A percentile compares a stretch with the other conserved stretches of the same genome.
These are phyloP conservation scores for Gandaritis pyraliata DNA, from an alignment of 2,888 invertebrate genomes.

Conservation along the genomic window DNA sequence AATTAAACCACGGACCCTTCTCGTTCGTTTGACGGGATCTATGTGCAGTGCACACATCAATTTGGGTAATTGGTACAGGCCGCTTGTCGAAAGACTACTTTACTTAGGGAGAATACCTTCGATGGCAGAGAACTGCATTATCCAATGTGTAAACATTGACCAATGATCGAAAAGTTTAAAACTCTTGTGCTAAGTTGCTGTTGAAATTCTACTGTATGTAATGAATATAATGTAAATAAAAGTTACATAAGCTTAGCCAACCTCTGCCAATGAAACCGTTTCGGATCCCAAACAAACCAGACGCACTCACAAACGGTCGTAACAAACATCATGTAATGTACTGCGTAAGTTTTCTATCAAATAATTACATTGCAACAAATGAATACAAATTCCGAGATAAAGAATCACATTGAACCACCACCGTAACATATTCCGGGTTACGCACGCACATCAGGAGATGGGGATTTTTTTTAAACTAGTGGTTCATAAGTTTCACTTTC, in stretches of 20 bases:
- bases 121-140: not conserved
- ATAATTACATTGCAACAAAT: slow-evolving; percentile 42
- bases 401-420: slow-evolving; percentile 47
- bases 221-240: slow-evolving; percentile 31
- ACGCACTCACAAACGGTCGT: slow-evolving; percentile 34
- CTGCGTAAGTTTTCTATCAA: slow-evolving; percentile 41
- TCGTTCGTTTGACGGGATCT: slow-evolving; percentile 65
- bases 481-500: slow-evolving; percentile 48
- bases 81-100: slow-evolving; percentile 30
- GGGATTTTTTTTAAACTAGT: slow-evolving; percentile 54
- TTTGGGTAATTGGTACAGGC: slow-evolving; percentile 73
- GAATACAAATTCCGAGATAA: slow-evolving; percentile 37
- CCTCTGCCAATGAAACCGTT: slow-evolving; percentile 51
- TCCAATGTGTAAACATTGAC: not conserved
- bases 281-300: slow-evolving; percentile 47
- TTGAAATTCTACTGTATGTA: slow-evolving; percentile 27
- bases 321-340: slow-evolving; percentile 43
- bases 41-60: slow-evolving; percentile 78
- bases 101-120: slow-evolving; percentile 15
- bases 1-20: slow-evolving; percentile 74
- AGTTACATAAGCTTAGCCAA: slow-evolving; percentile 42
- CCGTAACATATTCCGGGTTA: slow-evolving; percentile 65
- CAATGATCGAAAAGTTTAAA: not conserved
- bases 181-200: not conserved
- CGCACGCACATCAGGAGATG: slow-evolving; percentile 56